Base-by-base conservation (phyloP, 2,113 vertebrate species). In the Perca schrenkii region DNA sequence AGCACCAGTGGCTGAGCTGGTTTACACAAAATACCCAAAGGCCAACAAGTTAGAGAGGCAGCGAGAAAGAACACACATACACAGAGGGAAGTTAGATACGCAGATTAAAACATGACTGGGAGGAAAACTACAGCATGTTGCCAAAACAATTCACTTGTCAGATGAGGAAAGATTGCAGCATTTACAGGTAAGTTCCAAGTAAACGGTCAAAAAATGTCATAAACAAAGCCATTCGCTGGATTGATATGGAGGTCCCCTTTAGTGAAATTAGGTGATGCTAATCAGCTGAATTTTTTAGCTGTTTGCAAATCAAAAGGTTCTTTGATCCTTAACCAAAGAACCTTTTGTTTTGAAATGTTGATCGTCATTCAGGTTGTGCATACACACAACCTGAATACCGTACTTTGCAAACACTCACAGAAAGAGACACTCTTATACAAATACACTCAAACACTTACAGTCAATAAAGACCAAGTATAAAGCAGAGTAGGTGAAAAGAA, bases 391-490 rank as follows among this genome's bases (percentile, higher is more conserved):
- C 31, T 75, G 14, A 54, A 43, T 43, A n/a, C n/a, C n/a, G n/a
- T n/a, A 21, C 34, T 46, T 61, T 74, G 4, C 52, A 62, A 3
- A 61, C 54, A 40, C 56, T 21, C 10, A 10, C 19, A 34, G n/a
- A 16, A 61, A 3, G 21, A 61, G 53, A 56, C n/a, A 49, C n/a
- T 36, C n/a, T 65, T 22, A 57, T 49, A 52, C 15, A 40, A 72
- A 68, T 72, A 31, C 50, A 75, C n/a, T 63, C 52, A 43, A 56
- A 80, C 3, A 22, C 22, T 65, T 74, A 47, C 14, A 43, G 34
- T 47, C 47, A 43, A n/a, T 74, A 61, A 77, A 46, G 14, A 62
- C 10, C 22, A 57, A 34, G 19, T 19, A 14, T 47, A 56, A 62
- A 31, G 47, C 5, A 25, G 40, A 73, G 60, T 61, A 64, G 60